Evolutionary conservation across 1,140 invertebrate species (phyloP).

Genomic region (Drosophila parabipectinata): DNA sequence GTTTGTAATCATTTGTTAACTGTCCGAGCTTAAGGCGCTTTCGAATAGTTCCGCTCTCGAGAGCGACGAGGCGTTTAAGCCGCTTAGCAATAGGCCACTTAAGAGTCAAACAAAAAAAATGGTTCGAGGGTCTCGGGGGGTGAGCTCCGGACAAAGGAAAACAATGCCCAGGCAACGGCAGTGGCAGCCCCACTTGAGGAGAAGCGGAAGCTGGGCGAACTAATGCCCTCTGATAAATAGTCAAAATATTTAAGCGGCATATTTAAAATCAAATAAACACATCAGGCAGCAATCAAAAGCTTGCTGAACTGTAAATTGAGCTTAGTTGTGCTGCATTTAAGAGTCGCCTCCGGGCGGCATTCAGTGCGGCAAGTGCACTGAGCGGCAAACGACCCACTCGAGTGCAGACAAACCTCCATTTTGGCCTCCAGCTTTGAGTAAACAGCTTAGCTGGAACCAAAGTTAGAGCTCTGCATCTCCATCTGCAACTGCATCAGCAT

Average conservation of each 20-base stretch:
- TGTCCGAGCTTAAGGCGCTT: conserved; percentile 52
- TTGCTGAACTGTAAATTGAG: conserved; percentile 77
- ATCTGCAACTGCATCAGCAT: conserved; percentile 26
- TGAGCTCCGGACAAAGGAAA: conserved; percentile 15
- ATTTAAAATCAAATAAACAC: conserved; percentile 82
- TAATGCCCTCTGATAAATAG: conserved; percentile 70
- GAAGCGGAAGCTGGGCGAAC: conserved; percentile 14
- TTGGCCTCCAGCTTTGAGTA: conserved; percentile 54
- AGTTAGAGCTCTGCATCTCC: conserved; percentile 27
- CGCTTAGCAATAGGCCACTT: conserved; percentile 59
- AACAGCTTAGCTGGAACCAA: conserved; percentile 64
- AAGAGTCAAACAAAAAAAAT: conserved; percentile 11
- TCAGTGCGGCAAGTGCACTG: conserved; percentile 47
- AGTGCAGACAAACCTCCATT: conserved; percentile 44
- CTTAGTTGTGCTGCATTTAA: conserved; percentile 76
- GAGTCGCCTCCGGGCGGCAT: conserved; percentile 33
- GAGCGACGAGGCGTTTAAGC: conserved; percentile 70
- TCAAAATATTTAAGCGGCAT: conserved; percentile 79
- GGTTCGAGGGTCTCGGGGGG: neutral
- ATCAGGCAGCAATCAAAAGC: conserved; percentile 76
- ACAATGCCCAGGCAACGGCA: conserved; percentile 39
- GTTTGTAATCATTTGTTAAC: conserved; percentile 82
- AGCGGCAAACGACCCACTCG: conserved; percentile 66
- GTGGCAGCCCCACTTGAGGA: conserved; percentile 54
- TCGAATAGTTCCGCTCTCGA: conserved; percentile 27